These are phyloP conservation scores for Callocephalon fimbriatum DNA, from an alignment of 2,113 vertebrate genomes.

Conservation along the genomic window DNA sequence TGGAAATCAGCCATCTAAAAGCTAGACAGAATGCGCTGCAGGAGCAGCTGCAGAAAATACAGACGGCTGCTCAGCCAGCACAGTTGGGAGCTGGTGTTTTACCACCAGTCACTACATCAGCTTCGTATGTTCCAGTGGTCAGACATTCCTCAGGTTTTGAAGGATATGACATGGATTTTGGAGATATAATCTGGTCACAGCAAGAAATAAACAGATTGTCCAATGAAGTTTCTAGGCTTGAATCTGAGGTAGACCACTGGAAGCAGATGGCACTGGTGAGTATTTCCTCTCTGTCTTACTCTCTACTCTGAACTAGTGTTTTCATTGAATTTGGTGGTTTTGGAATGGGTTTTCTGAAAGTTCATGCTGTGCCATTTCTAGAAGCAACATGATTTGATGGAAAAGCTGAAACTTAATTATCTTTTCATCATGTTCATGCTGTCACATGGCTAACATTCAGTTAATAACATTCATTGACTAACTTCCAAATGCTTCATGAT, in stretches of 20 bases:
- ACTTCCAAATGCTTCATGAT: neutral
- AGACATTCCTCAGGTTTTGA: constrained; percentile 84
- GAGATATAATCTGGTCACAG: constrained; percentile 93
- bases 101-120: constrained; percentile 65
- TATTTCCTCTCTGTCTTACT: neutral
- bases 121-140: constrained; percentile 74
- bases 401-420: neutral
- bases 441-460: neutral
- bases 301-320: neutral
- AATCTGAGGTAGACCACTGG: constrained; percentile 91
- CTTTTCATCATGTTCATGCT: neutral
- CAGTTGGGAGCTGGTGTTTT: constrained; percentile 54
- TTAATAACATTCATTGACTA: neutral
- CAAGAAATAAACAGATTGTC: constrained; percentile 97
- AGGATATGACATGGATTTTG: constrained; percentile 91
- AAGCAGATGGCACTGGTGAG: constrained; percentile 88
- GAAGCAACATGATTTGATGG: neutral
- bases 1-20: constrained; percentile 95
- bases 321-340: neutral
- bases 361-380: neutral
- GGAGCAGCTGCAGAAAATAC: constrained; percentile 89
- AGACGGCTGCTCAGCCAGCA: constrained; percentile 76
- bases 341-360: neutral
- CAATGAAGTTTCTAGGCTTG: constrained; percentile 87
- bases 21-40: constrained; percentile 90